Percentiles rank a stretch among this genome's conserved stretches.
Evolutionary conservation across 2,888 invertebrate species (phyloP).

Genomic region (Petrolisthes manimaculis): DNA sequence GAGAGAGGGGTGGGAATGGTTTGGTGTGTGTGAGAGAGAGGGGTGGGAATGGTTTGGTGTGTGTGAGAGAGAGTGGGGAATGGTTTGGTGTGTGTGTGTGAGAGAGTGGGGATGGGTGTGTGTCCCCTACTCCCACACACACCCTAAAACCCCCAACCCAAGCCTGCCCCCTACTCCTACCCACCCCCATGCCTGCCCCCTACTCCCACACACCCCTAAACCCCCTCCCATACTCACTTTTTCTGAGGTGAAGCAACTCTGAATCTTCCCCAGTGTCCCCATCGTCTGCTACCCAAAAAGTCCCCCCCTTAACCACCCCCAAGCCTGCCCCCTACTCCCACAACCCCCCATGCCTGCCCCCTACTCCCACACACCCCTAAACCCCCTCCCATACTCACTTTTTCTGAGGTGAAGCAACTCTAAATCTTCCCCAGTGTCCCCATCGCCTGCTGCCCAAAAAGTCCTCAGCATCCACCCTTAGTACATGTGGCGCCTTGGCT

Average conservation of each 20-base stretch:
- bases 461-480: conserved; percentile 46
- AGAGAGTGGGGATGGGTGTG: too few relatives aligned
- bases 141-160: too few relatives aligned
- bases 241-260: too few relatives aligned
- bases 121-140: too few relatives aligned
- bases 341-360: too few relatives aligned
- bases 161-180: background rate
- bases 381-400: background rate
- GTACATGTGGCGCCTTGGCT: conserved; percentile 50
- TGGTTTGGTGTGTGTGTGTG: background rate
- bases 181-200: too few relatives aligned
- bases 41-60: too few relatives aligned
- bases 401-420: background rate
- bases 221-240: background rate
- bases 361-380: too few relatives aligned
- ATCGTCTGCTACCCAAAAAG: background rate
- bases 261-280: background rate
- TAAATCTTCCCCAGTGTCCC: conserved; percentile 38
- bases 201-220: background rate
- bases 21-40: too few relatives aligned
- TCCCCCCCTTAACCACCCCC: background rate
- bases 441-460: conserved; percentile 26
- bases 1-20: too few relatives aligned
- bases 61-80: background rate
- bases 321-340: too few relatives aligned